Percentiles rank a stretch among this genome's conserved stretches.
Conservation (phyloP, 1,140 invertebrate genomes). For the Trichonephila inaurata region DNA sequence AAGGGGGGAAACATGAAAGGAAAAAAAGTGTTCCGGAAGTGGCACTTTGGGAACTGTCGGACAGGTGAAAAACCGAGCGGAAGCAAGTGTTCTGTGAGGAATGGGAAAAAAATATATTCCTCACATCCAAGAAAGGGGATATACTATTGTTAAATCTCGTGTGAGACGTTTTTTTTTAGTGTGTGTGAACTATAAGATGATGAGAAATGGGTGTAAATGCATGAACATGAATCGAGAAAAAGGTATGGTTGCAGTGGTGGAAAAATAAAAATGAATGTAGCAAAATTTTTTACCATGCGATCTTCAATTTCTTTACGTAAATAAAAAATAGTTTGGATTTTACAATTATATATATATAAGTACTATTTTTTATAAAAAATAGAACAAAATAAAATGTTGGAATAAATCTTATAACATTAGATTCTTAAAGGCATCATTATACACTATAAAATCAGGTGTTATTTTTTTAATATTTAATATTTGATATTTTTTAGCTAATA, state of each 20-base stretch:
- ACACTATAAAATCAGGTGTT: too few relatives aligned
- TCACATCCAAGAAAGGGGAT: background rate
- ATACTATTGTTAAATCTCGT: background rate
- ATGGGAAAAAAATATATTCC: background rate
- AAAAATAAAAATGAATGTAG: background rate
- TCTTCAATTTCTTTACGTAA: too few relatives aligned
- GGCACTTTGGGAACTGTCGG: background rate
- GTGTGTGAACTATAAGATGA: background rate
- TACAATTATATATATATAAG: too few relatives aligned
- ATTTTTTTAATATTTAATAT: too few relatives aligned
- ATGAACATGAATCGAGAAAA: background rate
- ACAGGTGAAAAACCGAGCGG: slow-evolving; percentile 23
- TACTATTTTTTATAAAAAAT: too few relatives aligned
- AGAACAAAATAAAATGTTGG: too few relatives aligned
- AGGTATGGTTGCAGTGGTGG: background rate
- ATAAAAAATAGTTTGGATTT: too few relatives aligned
- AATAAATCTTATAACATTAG: too few relatives aligned
- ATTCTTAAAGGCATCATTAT: too few relatives aligned
- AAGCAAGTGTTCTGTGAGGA: background rate
- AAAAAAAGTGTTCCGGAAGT: background rate
- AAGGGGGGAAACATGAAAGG: too few relatives aligned
- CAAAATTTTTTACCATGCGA: background rate
- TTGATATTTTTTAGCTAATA: too few relatives aligned
- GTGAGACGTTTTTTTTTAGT: background rate
- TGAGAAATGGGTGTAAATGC: background rate